Percentiles rank a stretch among this genome's conserved stretches.
Conservation (phyloP, 2,113 vertebrate species). For the Platanista minor region DNA sequence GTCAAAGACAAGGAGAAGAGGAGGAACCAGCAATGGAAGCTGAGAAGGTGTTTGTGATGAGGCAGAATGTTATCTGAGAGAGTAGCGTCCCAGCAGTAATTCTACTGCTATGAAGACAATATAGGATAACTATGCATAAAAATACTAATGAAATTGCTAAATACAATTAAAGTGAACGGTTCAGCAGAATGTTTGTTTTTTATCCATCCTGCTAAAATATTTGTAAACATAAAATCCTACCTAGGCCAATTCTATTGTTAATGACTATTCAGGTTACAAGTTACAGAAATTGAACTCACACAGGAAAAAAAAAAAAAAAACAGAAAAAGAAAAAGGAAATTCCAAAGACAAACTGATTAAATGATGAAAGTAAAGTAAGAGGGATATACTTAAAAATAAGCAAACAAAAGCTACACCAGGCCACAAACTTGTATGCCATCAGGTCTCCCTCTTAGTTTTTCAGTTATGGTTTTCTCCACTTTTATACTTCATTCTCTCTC, state of each 20-base stretch:
- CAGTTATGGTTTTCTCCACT: background rate
- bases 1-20: background rate
- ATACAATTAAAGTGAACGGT: background rate
- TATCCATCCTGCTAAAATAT: background rate
- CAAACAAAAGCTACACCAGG: background rate
- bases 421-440: background rate
- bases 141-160: background rate
- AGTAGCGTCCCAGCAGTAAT: background rate
- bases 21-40: background rate
- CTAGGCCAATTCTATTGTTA: background rate
- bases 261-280: background rate
- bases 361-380: background rate
- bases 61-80: background rate
- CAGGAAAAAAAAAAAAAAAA: background rate
- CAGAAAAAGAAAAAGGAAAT: background rate
- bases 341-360: background rate
- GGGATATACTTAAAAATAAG: background rate
- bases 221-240: background rate
- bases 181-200: background rate
- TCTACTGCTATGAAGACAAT: background rate
- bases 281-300: background rate
- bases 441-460: background rate
- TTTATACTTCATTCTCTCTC: background rate
- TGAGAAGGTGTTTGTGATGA: background rate
- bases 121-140: background rate